Percentiles rank a stretch among this genome's conserved stretches.
Evolutionary conservation across 2,113 vertebrate species (phyloP).

Genomic region (Axis porcinus): DNA sequence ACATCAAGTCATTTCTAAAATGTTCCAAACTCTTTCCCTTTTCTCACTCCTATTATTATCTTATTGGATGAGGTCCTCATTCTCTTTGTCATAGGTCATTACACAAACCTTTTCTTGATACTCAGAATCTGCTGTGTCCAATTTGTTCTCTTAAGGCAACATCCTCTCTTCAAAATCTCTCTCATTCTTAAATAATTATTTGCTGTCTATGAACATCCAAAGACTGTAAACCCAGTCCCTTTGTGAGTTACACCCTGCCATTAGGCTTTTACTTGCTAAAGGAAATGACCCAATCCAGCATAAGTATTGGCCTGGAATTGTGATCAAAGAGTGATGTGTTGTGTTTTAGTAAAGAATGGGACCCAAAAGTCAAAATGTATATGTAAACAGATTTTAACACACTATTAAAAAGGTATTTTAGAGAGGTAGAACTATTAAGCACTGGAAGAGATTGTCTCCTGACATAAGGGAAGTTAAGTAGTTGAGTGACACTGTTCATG

Average conservation of each 20-base stretch:
- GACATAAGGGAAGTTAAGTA: background rate
- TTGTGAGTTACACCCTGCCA: fast-evolving
- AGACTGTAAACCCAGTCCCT: background rate
- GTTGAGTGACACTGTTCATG: background rate
- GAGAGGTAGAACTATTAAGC: background rate
- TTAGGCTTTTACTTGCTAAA: background rate
- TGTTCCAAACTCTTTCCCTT: background rate
- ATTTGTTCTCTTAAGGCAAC: background rate
- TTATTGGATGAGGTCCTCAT: background rate
- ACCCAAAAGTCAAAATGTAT: background rate
- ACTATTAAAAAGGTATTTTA: background rate
- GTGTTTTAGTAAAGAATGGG: background rate
- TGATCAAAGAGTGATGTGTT: background rate
- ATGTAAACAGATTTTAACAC: background rate
- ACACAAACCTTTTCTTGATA: background rate
- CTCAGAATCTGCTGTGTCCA: background rate
- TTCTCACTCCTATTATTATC: background rate
- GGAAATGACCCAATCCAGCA: background rate
- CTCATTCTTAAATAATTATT: background rate
- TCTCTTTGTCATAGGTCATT: background rate
- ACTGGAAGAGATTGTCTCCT: background rate
- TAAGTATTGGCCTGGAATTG: background rate
- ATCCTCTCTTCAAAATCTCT: background rate
- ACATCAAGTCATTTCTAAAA: background rate
- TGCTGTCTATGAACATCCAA: background rate